Conservation (phyloP, 1,140 invertebrate species). For the Zaprionus nigranus region DNA sequence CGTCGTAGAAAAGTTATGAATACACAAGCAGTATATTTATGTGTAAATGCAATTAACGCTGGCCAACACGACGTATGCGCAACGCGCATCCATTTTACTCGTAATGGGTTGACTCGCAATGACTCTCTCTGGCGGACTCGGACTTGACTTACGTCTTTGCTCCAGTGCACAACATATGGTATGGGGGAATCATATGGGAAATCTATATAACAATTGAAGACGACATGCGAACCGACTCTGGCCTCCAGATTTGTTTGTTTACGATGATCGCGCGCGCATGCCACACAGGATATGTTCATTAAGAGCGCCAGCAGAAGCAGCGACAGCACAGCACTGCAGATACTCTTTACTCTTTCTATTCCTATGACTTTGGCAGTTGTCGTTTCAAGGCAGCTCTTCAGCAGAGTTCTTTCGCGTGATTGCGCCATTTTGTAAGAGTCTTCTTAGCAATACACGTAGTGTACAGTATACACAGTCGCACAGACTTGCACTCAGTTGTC, state of each 20-base stretch:
- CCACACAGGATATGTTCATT: conserved; percentile 74
- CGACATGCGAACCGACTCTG: conserved; percentile 92
- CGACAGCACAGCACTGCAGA: background rate
- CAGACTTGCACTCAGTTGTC: conserved; percentile 1
- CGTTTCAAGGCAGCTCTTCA: conserved; percentile 14
- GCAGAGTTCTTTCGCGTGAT: background rate
- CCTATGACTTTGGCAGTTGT: conserved; percentile 38
- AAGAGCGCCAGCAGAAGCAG: conserved; percentile 50
- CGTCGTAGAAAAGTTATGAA: background rate
- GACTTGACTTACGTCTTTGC: conserved; percentile 91
- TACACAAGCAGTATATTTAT: conserved; percentile 2
- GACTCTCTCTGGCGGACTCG: background rate
- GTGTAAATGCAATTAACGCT: conserved; percentile 14
- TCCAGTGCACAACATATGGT: conserved; percentile 95
- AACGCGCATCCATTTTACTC: conserved; percentile 1
- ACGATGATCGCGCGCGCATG: conserved; percentile 84
- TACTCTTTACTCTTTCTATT: conserved; percentile 5
- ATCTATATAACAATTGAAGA: conserved; percentile 95
- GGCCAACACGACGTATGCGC: conserved; percentile 2
- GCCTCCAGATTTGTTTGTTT: conserved; percentile 89
- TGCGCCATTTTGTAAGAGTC: conserved; percentile 6
- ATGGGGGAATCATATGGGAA: conserved; percentile 94
- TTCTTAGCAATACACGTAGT: background rate
- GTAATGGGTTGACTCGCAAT: conserved; percentile 44
- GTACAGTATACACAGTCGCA: background rate